Conservation (phyloP, 64 coral and sea anemone species). For the Stylophora pistillata region DNA sequence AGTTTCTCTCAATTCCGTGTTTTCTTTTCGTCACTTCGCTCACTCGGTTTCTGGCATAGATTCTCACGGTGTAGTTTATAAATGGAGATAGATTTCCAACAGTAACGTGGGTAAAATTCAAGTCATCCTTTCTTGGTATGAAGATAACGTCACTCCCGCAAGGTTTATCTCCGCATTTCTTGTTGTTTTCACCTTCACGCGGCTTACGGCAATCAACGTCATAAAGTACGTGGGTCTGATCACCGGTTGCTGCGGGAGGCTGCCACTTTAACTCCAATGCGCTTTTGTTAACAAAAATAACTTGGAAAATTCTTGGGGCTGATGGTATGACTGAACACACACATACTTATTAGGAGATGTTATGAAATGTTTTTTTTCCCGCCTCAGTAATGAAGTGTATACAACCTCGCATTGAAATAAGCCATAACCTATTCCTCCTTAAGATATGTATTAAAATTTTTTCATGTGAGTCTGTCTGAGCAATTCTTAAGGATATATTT, state of each 20-base stretch:
- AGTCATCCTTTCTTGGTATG: neutral
- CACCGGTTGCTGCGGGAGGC: neutral
- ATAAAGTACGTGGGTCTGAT: neutral
- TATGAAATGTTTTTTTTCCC: too few species aligned
- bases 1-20: neutral
- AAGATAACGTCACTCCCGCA: neutral
- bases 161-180: neutral
- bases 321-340: neutral
- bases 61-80: neutral
- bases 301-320: neutral
- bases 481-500: too few species aligned
- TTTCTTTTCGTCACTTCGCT: neutral
- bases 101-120: neutral
- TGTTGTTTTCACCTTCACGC: neutral
- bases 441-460: too few species aligned
- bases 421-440: too few species aligned
- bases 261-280: neutral
- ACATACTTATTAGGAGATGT: neutral
- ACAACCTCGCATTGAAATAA: too few species aligned
- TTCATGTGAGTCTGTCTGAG: too few species aligned
- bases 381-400: too few species aligned
- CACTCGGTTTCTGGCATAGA: neutral
- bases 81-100: neutral
- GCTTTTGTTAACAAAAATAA: neutral
- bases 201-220: neutral